Evolutionary conservation across 1,140 invertebrate species (phyloP), one percentile per base, ranked within the genome.

Genomic region (Rhagoletis zephyria): DNA sequence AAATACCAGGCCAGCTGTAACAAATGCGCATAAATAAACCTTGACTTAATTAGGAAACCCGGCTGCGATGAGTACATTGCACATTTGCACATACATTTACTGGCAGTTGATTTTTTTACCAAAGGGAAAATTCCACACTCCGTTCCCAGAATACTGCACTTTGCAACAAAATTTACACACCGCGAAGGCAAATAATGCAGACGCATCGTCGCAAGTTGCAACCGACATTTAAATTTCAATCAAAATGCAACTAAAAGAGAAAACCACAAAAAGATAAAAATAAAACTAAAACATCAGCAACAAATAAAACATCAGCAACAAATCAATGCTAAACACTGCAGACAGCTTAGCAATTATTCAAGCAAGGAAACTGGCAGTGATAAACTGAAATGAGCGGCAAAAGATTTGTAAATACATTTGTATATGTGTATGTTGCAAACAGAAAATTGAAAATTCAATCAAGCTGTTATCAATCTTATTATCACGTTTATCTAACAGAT

Each of bases 381-480:
- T 67, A 19, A 67, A 67, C 5, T 56, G 45, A 12, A 81, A 40
- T 19, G 40, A 67, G 16, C 4, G 61, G 16, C 61, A 40, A 30
- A 30, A 67, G 30, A 30, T 30, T 30, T 30, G 30, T 30, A 30
- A 30, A 30, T 30, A 30, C 30, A 30, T 30, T 30, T 30, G 30
- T 30, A 30, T 30, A 30, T 30, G 30, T 30, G 30, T 30, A 81
- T 30, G 12, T 10, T 3, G 64, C 7, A 74, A 74, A 4, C 16
- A 14, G 4, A 10, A 48, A 67, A 67, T 16, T 48, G 0, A 42
- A 85, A 85, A 85, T 63, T 85, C 85, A 63, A 63, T 85, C 40
- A 85, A 85, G 63, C 85, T 85, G 60, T 85, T 85, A 85, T 85
- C 85, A 85, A 85, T 85, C 85, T 85, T 85, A 85, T 85, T 85